Base-by-base conservation (phyloP, 2,888 invertebrate species). In the Teleiodes luculella region DNA sequence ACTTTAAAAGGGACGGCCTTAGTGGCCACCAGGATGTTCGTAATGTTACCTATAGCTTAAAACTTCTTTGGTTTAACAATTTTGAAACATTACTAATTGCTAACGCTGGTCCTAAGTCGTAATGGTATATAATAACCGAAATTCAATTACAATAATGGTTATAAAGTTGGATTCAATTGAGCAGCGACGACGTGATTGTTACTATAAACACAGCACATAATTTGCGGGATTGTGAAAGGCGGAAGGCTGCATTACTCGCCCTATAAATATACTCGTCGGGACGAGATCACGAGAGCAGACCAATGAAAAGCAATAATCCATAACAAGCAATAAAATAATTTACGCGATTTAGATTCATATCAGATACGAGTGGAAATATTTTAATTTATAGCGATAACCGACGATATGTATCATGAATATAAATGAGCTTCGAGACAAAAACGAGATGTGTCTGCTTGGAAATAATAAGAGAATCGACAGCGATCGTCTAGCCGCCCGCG, bases 371-470 rank as follows among this genome's bases (percentile, higher is more conserved):
- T 72, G 72, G 72, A 71, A 78, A 75, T 80, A 84, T 81, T 79
- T 80, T 81, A 80, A 83, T 86, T 85, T 84, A 84, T 85, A 80
- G 76, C 80, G 81, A 83, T 83, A 86, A 82, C 81, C 74, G 78
- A 69, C 80, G 82, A 82, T 85, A 80, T 79, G 80, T 81, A 86
- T 86, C 83, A 80, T 86, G 88, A 88, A 88, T 89, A 84, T 86
- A 86, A 87, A 89, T 86, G 80, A 86, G 80, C 68, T 58, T 53
- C 58, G 70, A 78, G 78, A 83, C 85, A 87, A 86, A 89, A 86
- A 86, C 86, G 72, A 86, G 84, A 86, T 86, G 78, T 84, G 81
- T 83, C 80, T 80, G 80, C 67, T 71, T 79, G 80, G 79, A 85
- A 86, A 86, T 86, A 87, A 87, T 85, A 86, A 86, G 83, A 85